Conservation (phyloP, 2,113 vertebrate genomes). For the Sclerurus mexicanus region DNA sequence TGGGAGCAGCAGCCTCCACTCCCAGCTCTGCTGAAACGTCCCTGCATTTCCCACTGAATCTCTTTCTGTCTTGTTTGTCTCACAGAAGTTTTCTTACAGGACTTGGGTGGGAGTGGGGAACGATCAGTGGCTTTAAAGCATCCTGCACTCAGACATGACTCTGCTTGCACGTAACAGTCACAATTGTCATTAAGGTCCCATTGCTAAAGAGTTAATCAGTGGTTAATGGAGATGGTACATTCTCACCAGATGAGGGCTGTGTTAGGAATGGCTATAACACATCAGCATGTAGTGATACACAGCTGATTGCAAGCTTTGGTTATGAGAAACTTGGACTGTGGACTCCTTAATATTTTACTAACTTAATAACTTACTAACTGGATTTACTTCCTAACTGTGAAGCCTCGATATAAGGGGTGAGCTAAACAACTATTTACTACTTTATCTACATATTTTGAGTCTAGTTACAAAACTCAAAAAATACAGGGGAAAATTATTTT, state of each 20-base stretch:
- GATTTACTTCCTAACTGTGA: neutral
- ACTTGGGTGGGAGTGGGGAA: neutral
- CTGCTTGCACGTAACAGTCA: neutral
- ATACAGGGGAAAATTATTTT: neutral
- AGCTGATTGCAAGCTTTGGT: neutral
- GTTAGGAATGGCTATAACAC: neutral
- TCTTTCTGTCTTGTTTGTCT: neutral
- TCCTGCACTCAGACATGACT: neutral
- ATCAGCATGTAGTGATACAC: neutral
- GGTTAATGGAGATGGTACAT: neutral
- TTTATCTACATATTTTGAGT: neutral
- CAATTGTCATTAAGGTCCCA: neutral
- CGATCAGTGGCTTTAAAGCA: neutral
- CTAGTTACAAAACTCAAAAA: neutral
- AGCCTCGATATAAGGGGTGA: neutral
- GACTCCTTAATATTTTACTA: too few relatives aligned
- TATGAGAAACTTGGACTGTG: neutral
- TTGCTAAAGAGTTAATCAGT: neutral
- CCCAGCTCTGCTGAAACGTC: neutral
- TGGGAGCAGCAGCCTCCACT: neutral
- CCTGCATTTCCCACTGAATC: neutral
- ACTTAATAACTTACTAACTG: neutral
- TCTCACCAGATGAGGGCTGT: neutral
- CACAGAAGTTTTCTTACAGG: neutral
- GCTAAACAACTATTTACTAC: neutral